phyloP scores from a whole-genome alignment of 2,888 invertebrate species.

The Adela reaumurella region DNA sequence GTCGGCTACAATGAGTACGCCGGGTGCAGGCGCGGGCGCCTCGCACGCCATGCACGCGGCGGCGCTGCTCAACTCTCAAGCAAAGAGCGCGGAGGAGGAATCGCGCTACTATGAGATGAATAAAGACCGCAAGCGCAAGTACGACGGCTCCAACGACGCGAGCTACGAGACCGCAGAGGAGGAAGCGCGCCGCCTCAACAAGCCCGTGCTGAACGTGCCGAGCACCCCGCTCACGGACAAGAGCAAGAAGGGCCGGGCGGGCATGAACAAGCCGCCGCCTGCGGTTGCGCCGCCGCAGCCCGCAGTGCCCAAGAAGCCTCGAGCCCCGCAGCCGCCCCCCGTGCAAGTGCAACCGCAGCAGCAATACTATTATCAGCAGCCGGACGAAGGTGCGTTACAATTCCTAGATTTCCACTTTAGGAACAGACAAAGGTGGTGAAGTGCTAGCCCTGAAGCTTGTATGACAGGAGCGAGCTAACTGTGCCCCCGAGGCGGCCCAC shows the following conservation, averaged over 20 bases:
- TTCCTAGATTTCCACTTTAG: constrained; percentile 56
- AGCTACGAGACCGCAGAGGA: constrained; percentile 55
- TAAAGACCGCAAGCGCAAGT: constrained; percentile 67
- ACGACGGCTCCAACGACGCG: constrained; percentile 65
- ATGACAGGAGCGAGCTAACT: constrained; percentile 57
- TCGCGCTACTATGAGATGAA: constrained; percentile 70
- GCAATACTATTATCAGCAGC: constrained; percentile 56
- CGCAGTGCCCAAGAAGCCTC: constrained; percentile 47
- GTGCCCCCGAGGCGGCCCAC: constrained; percentile 33
- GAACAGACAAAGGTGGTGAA: constrained; percentile 59
- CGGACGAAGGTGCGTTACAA: constrained; percentile 59
- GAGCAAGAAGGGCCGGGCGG: constrained; percentile 38
- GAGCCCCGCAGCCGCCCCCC: constrained; percentile 41
- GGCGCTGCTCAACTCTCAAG: constrained; percentile 29
- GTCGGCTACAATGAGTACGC: constrained; percentile 31
- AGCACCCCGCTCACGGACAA: constrained; percentile 46
- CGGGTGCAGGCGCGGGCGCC: constrained; percentile 45
- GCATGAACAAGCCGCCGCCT: constrained; percentile 27
- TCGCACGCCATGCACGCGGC: constrained; percentile 39
- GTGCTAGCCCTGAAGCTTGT: constrained; percentile 57
- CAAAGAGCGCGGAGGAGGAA: constrained; percentile 56
- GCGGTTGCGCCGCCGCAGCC: constrained; percentile 39
- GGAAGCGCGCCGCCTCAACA: constrained; percentile 45
- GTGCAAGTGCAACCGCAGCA: constrained; percentile 45
- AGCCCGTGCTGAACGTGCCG: constrained; percentile 52